Conservation (phyloP, 2,888 invertebrate genomes). For the Abrostola triplasia region DNA sequence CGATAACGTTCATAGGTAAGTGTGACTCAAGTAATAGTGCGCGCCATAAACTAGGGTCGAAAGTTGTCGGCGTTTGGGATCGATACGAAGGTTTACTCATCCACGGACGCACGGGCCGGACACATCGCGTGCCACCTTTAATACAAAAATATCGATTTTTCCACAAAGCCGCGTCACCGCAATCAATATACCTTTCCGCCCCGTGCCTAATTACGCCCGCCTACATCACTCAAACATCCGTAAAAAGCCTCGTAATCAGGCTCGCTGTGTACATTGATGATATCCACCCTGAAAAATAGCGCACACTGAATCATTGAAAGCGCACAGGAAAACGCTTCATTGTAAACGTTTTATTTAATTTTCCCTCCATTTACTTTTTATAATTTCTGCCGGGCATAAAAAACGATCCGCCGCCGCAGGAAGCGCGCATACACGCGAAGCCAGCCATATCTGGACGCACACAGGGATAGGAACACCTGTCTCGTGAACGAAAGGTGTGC, state of each 20-base stretch:
- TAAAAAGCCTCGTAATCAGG: slow-evolving; percentile 81
- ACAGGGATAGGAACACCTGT: slow-evolving; percentile 86
- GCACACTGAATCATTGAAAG: slow-evolving; percentile 86
- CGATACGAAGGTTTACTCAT: slow-evolving; percentile 83
- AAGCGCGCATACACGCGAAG: slow-evolving; percentile 80
- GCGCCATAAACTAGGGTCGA: slow-evolving; percentile 81
- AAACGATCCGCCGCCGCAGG: slow-evolving; percentile 88
- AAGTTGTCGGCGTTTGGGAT: slow-evolving; percentile 76
- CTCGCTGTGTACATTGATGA: slow-evolving; percentile 68
- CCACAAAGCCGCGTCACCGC: slow-evolving; percentile 87
- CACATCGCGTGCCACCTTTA: slow-evolving; percentile 86
- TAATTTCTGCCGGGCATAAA: slow-evolving; percentile 88
- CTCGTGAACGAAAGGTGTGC: slow-evolving; percentile 88
- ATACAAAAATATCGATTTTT: slow-evolving; percentile 88
- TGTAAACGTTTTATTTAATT: slow-evolving; percentile 89
- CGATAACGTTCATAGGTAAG: slow-evolving; percentile 66
- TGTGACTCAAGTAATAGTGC: slow-evolving; percentile 75
- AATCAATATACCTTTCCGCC: slow-evolving; percentile 88
- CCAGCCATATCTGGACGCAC: slow-evolving; percentile 80
- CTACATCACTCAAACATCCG: slow-evolving; percentile 85
- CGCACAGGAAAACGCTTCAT: slow-evolving; percentile 88
- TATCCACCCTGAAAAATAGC: slow-evolving; percentile 82
- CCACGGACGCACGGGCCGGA: slow-evolving; percentile 82
- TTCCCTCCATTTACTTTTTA: slow-evolving; percentile 89
- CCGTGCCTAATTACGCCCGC: slow-evolving; percentile 87